phyloP scores from a whole-genome alignment of 2,888 invertebrate species.

The Platerodrilus igneus region DNA sequence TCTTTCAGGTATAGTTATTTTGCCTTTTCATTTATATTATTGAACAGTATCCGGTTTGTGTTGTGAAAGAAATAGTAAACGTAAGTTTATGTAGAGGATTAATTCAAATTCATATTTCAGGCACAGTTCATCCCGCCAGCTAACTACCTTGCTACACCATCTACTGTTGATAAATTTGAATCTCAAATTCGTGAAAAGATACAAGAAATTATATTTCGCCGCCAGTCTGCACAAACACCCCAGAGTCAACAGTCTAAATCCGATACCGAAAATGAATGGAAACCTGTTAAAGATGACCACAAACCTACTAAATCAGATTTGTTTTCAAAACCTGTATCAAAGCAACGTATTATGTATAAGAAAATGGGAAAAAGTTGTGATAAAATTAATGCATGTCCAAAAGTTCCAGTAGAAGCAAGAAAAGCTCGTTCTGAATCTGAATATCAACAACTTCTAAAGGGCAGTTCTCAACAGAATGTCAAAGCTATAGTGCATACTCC shows the following conservation, averaged over 20 bases:
- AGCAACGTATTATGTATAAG: slow-evolving; percentile 44
- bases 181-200: slow-evolving; percentile 49
- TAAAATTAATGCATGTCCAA: slow-evolving; percentile 42
- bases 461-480: slow-evolving; percentile 52
- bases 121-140: slow-evolving; percentile 18
- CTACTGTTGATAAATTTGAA: slow-evolving; percentile 46
- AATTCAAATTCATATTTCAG: slow-evolving; percentile 12
- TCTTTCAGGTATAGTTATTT: too few relatives aligned
- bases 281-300: slow-evolving; percentile 47
- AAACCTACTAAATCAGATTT: slow-evolving; percentile 45
- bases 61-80: too few relatives aligned
- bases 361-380: slow-evolving; percentile 49
- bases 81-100: too few relatives aligned
- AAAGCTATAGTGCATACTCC: slow-evolving; percentile 52
- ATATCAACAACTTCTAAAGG: slow-evolving; percentile 55
- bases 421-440: slow-evolving; percentile 47
- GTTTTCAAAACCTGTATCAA: slow-evolving; percentile 39
- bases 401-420: slow-evolving; percentile 36
- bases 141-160: slow-evolving; percentile 34
- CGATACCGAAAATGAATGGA: slow-evolving; percentile 34
- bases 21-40: too few relatives aligned
- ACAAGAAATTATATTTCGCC: slow-evolving; percentile 45
- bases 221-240: slow-evolving; percentile 34
- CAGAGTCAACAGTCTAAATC: slow-evolving; percentile 25
- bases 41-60: too few relatives aligned